Evolutionary conservation across 2,888 invertebrate species (phyloP), one percentile per base, ranked within the genome.

Genomic region (Tyria jacobaeae): DNA sequence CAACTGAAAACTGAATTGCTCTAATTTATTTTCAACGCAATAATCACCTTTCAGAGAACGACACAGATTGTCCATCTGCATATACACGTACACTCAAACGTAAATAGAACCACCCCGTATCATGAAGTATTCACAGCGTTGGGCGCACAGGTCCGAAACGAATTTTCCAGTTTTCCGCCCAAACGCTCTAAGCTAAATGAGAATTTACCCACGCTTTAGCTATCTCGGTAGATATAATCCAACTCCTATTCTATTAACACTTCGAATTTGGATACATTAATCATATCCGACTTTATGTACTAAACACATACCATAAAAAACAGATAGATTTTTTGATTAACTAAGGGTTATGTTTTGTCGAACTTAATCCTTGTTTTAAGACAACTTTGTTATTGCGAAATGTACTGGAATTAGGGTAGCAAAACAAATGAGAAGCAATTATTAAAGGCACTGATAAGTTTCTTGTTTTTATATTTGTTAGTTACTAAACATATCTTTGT

Each of bases 181-280:
- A 71, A 79, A 57, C 64, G 82, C 78, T 72, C 73, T 85, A 85
- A 88, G 86, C 88, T 79, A 83, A 88, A 88, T 86, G 85, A 85
- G 85, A 78, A 71, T 73, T 57, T 60, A 57, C 73, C 69, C 70
- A 64, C 57, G 44, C n/a, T 68, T 66, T 66, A 66, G 66, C 70
- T 71, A 74, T 70, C 70, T 70, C 55, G 53, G 59, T 75, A 72
- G 70, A 70, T 60, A 73, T 81, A 83, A 83, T 79, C 79, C 79
- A 64, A 66, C 66, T 69, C 60, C 73, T 80, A 76, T 75, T 73
- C 71, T 71, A 76, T 49, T 60, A 55, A 31, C 75, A 71, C 72
- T 73, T 70, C 62, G 75, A 82, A 84, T 85, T 77, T 75, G 79
- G 80, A 82, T 82, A 75, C 80, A 80, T 81, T 86, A 86, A 86